These are phyloP conservation scores for Seira musarum DNA, from an alignment of 2,888 invertebrate species.

Conservation along the genomic window DNA sequence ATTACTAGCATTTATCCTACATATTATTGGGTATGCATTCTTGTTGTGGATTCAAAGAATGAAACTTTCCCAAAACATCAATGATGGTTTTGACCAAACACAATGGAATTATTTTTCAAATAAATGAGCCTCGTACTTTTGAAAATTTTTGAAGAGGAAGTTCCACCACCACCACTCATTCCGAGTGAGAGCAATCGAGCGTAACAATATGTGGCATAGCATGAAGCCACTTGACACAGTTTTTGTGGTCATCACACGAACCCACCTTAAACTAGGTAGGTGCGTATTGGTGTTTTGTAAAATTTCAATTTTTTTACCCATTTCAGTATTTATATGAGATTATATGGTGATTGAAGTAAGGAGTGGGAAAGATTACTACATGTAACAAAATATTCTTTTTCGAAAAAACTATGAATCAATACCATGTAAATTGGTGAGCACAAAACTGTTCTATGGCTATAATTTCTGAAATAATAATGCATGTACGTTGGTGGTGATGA, in stretches of 20 bases:
- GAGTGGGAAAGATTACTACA: too few relatives aligned
- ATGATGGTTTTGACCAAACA: neutral
- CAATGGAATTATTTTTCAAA: neutral
- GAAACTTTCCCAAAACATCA: neutral
- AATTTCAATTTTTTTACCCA: too few relatives aligned
- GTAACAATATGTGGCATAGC: neutral
- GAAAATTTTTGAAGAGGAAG: neutral
- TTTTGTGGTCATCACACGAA: neutral
- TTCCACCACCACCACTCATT: neutral
- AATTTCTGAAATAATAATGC: too few relatives aligned
- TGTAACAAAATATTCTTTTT: too few relatives aligned
- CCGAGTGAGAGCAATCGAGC: neutral
- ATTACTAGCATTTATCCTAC: neutral
- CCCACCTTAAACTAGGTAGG: neutral
- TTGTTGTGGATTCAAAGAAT: neutral
- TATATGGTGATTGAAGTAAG: too few relatives aligned
- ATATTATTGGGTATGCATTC: neutral
- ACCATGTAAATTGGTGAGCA: too few relatives aligned
- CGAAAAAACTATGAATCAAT: too few relatives aligned
- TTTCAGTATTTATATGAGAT: too few relatives aligned
- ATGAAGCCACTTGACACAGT: constrained; percentile 19
- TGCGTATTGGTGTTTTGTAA: too few relatives aligned
- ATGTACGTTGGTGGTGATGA: too few relatives aligned
- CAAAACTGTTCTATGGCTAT: too few relatives aligned
- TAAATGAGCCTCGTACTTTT: too few relatives aligned